Percentiles rank a stretch among this genome's conserved stretches.
Evolutionary conservation across 2,888 invertebrate genomes (phyloP).

Genomic region (Synergus umbraculus): DNA sequence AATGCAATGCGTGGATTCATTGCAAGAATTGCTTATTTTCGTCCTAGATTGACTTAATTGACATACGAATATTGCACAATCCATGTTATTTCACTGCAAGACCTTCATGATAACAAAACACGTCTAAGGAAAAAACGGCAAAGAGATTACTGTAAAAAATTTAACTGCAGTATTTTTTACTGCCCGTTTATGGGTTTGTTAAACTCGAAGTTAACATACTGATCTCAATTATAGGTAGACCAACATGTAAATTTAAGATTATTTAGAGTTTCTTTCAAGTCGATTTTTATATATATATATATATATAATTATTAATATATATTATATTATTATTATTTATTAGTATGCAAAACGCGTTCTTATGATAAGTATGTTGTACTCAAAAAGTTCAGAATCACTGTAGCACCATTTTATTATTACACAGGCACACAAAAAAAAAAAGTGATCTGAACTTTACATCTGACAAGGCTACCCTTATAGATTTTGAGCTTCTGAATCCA

Average conservation of each 20-base stretch:
- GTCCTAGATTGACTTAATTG: background rate
- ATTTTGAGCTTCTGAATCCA: no score
- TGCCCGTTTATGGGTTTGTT: background rate
- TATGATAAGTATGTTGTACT: no score
- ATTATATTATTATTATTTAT: background rate
- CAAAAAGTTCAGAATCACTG: no score
- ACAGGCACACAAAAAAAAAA: no score
- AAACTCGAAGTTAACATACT: background rate
- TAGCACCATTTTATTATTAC: no score
- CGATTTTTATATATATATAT: background rate
- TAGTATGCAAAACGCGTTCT: no score
- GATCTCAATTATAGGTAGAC: background rate
- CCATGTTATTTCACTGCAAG: background rate
- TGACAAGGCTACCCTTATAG: no score
- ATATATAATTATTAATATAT: no score
- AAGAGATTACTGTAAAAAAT: background rate
- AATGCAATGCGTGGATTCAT: background rate
- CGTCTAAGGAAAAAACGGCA: background rate
- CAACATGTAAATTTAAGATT: background rate
- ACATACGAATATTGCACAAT: background rate
- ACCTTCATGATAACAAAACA: background rate
- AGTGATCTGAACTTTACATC: no score
- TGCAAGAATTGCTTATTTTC: background rate
- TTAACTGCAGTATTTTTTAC: background rate
- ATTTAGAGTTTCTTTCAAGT: background rate